phyloP scores from a whole-genome alignment of 2,888 invertebrate species.

The Eurois occulta region DNA sequence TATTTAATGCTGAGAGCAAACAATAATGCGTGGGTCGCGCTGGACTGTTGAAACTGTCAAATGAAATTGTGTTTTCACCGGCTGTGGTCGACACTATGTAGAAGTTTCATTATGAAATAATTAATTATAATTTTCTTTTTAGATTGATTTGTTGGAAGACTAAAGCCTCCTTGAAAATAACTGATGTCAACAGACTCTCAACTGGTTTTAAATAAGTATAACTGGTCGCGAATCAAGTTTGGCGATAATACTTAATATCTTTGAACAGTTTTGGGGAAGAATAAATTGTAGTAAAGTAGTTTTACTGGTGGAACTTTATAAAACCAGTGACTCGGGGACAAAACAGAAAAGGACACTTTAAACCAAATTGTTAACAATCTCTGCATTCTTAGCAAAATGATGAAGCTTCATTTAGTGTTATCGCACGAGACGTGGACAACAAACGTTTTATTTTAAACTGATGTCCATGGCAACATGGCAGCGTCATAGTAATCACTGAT shows the following conservation, averaged over 20 bases:
- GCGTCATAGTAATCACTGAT: constrained; percentile 43
- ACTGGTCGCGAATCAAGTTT: constrained; percentile 4
- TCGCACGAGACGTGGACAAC: constrained; percentile 5
- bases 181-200: not conserved
- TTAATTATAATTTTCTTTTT: not conserved
- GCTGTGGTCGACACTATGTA: constrained; percentile 6
- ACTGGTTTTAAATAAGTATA: constrained; percentile 16
- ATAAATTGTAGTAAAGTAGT: not conserved
- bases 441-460: constrained; percentile 27
- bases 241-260: not conserved
- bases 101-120: constrained; percentile 10
- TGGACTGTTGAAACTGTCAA: constrained; percentile 51
- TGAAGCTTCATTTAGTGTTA: not conserved
- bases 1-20: constrained; percentile 56
- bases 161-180: constrained; percentile 1
- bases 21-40: constrained; percentile 59
- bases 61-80: constrained; percentile 54
- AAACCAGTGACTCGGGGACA: not conserved
- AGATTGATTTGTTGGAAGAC: not conserved
- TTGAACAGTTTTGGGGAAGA: not conserved
- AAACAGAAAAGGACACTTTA: not conserved
- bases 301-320: not conserved
- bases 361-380: not conserved
- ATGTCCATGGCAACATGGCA: constrained; percentile 7
- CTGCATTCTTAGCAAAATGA: not conserved